phyloP scores from a whole-genome alignment of 2,888 invertebrate species.

The Pyrocoelia pectoralis region DNA sequence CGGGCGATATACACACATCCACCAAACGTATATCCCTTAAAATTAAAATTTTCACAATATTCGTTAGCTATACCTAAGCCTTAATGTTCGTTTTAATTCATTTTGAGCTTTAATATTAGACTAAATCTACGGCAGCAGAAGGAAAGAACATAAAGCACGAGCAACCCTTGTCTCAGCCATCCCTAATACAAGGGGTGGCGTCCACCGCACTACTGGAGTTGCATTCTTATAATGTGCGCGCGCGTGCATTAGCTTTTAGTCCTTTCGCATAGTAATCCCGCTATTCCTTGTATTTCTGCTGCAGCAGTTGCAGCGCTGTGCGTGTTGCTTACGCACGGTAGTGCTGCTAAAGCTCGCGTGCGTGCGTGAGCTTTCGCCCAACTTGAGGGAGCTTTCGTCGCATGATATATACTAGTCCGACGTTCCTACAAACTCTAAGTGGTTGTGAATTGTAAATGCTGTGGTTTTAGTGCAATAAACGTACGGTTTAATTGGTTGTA shows the following conservation, averaged over 20 bases:
- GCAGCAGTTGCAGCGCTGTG: conserved; percentile 56
- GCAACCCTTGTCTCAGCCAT: conserved; percentile 36
- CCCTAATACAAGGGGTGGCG: conserved; percentile 40
- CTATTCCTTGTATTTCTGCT: conserved; percentile 42
- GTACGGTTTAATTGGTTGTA: conserved; percentile 15
- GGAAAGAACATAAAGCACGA: conserved; percentile 38
- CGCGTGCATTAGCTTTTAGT: conserved; percentile 55
- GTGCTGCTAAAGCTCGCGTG: conserved; percentile 34
- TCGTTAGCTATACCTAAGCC: conserved; percentile 25
- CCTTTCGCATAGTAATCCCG: conserved; percentile 39
- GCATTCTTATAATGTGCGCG: conserved; percentile 53
- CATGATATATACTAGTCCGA: conserved; percentile 25
- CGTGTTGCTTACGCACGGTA: conserved; percentile 50
- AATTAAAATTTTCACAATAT: conserved; percentile 28
- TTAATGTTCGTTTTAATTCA: conserved; percentile 36
- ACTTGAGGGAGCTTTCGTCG: conserved; percentile 29
- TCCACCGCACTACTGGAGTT: conserved; percentile 38
- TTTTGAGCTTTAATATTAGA: conserved; percentile 34
- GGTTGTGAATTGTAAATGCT: conserved; percentile 27
- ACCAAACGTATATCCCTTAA: conserved; percentile 10
- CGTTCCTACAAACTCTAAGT: conserved; percentile 27
- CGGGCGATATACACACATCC: conserved; percentile 2
- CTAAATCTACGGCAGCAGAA: conserved; percentile 36
- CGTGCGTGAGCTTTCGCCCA: conserved; percentile 33
- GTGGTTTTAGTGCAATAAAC: conserved; percentile 32